phyloP scores from a whole-genome alignment of 2,113 vertebrate genomes.

The Catharus bicknelli region DNA sequence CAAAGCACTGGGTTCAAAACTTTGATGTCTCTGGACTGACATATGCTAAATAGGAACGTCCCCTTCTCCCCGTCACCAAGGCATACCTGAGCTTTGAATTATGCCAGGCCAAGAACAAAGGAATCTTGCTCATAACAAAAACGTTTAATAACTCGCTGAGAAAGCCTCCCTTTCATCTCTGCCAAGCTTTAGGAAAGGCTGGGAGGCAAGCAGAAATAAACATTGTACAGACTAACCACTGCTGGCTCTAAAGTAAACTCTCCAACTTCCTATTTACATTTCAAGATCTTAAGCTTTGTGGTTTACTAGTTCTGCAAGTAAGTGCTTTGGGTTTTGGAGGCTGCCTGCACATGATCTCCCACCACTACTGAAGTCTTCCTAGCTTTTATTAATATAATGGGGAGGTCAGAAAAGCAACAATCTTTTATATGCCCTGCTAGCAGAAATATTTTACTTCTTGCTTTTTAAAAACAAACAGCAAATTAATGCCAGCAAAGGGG shows the following conservation, averaged over 20 bases:
- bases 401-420: conserved; percentile 49
- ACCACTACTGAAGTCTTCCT: conserved; percentile 50
- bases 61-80: conserved; percentile 9
- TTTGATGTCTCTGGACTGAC: neutral
- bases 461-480: neutral
- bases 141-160: conserved; percentile 52
- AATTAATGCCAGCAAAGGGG: conserved; percentile 33
- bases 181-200: conserved; percentile 57
- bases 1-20: neutral
- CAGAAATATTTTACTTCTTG: conserved; percentile 42
- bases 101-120: conserved; percentile 65
- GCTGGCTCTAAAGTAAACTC: conserved; percentile 70
- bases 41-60: neutral
- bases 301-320: conserved; percentile 71
- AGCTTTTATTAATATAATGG: conserved; percentile 65
- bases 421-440: conserved; percentile 44
- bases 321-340: conserved; percentile 66
- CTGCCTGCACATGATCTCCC: conserved; percentile 60
- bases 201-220: conserved; percentile 61
- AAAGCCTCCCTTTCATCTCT: conserved; percentile 63
- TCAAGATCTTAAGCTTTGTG: conserved; percentile 66
- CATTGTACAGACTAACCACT: conserved; percentile 33
- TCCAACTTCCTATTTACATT: conserved; percentile 74
- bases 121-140: conserved; percentile 59
- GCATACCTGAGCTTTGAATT: conserved; percentile 68